Percentiles rank a stretch among this genome's conserved stretches.
phyloP scores from a whole-genome alignment of 2,888 invertebrate genomes.

The Nudaria mundana region DNA sequence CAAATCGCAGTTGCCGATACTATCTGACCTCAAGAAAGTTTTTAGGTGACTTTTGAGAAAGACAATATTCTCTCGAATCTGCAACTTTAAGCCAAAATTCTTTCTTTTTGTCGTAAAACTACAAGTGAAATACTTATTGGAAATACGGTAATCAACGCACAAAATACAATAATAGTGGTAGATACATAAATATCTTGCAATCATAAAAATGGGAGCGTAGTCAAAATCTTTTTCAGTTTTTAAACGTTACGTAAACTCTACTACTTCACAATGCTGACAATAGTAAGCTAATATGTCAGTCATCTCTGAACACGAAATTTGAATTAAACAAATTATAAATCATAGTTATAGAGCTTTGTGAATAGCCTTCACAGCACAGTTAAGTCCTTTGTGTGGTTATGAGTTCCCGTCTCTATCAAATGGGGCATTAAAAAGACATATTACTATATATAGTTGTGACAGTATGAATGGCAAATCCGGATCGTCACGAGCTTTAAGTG shows the following conservation, averaged over 20 bases:
- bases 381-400: conserved; percentile 63
- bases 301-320: conserved; percentile 59
- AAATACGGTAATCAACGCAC: too few relatives aligned
- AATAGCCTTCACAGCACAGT: conserved; percentile 64
- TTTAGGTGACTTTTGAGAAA: too few relatives aligned
- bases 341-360: conserved; percentile 72
- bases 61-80: too few relatives aligned
- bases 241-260: conserved; percentile 31
- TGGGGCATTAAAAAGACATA: conserved; percentile 76
- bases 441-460: conserved; percentile 70
- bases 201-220: too few relatives aligned
- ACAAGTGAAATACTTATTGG: too few relatives aligned
- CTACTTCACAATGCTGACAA: conserved; percentile 25
- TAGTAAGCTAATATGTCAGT: conserved; percentile 20
- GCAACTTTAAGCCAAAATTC: too few relatives aligned
- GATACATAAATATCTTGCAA: too few relatives aligned
- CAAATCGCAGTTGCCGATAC: too few relatives aligned
- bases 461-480: conserved; percentile 62
- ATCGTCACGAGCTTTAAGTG: conserved; percentile 27
- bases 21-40: too few relatives aligned
- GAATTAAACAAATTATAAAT: conserved; percentile 72
- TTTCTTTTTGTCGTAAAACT: too few relatives aligned
- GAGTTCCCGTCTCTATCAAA: conserved; percentile 67
- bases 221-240: too few relatives aligned
- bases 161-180: too few relatives aligned